A percentile compares a stretch with the other conserved stretches of the same genome.
These are phyloP conservation scores for Rhynchotus rufescens DNA, from an alignment of 2,797 vertebrate species.

Conservation along the genomic window DNA sequence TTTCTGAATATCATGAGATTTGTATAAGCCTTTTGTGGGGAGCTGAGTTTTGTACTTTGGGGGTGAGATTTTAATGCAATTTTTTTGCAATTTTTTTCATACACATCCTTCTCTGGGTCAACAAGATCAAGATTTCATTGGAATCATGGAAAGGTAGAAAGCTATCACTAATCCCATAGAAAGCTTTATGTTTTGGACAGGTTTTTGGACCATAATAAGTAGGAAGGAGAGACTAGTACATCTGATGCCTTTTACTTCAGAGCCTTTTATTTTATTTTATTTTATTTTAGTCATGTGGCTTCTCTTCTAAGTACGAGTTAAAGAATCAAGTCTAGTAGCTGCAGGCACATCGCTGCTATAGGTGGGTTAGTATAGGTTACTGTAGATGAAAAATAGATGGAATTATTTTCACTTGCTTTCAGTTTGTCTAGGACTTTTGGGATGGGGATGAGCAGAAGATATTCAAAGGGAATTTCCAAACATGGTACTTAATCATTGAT, in stretches of 20 bases:
- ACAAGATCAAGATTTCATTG: background rate
- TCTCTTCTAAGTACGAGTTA: background rate
- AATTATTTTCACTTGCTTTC: background rate
- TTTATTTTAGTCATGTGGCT: background rate
- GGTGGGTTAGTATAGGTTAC: background rate
- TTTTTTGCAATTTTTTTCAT: background rate
- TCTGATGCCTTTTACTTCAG: background rate
- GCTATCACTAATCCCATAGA: background rate
- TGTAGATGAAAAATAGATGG: background rate
- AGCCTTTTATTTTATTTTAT: background rate
- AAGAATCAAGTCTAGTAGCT: background rate
- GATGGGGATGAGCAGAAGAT: background rate
- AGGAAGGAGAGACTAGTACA: background rate
- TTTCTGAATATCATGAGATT: background rate
- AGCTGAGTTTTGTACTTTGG: background rate
- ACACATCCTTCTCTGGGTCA: background rate
- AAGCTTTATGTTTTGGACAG: background rate
- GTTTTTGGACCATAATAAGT: background rate
- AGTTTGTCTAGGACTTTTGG: background rate
- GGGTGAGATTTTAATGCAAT: background rate
- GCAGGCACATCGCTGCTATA: background rate
- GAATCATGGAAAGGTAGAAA: background rate
- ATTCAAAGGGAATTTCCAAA: background rate
- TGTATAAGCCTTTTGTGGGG: background rate
- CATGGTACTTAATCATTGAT: background rate